These are phyloP conservation scores for Sebastolobus altivelis DNA, from an alignment of 2,797 vertebrate genomes.

Conservation along the genomic window DNA sequence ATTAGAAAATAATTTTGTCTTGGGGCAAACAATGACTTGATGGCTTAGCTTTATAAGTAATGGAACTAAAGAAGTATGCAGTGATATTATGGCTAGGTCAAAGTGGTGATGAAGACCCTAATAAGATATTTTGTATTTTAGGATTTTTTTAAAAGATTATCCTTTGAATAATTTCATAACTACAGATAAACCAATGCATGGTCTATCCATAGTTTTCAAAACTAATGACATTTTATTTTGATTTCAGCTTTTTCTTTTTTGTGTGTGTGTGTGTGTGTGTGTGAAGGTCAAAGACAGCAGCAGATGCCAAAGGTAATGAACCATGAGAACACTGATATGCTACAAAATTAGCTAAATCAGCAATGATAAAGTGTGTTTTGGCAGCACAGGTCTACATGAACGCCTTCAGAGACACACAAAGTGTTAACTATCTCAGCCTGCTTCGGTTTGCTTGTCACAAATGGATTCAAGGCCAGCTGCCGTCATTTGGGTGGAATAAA, in stretches of 20 bases:
- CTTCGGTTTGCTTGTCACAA: slow-evolving; percentile 11
- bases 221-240: neutral
- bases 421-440: neutral
- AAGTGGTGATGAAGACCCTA: neutral
- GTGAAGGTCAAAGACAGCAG: slow-evolving; percentile 61
- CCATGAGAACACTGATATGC: slow-evolving; percentile 45
- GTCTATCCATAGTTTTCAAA: neutral
- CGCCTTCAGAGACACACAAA: slow-evolving; percentile 12
- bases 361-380: slow-evolving; percentile 31
- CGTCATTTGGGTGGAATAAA: neutral
- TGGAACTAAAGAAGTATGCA: neutral
- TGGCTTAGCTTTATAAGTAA: neutral
- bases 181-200: neutral
- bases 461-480: slow-evolving; percentile 25
- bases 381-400: slow-evolving; percentile 15
- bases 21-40: neutral
- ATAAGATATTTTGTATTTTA: neutral
- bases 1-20: too few relatives aligned
- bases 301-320: slow-evolving; percentile 60
- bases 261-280: neutral
- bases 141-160: neutral
- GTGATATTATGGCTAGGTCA: neutral
- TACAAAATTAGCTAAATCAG: slow-evolving; percentile 50
- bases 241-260: neutral
- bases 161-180: neutral